A percentile compares a stretch with the other conserved stretches of the same genome.
phyloP scores from a whole-genome alignment of 2,113 vertebrate genomes.

The Piaya cayana region DNA sequence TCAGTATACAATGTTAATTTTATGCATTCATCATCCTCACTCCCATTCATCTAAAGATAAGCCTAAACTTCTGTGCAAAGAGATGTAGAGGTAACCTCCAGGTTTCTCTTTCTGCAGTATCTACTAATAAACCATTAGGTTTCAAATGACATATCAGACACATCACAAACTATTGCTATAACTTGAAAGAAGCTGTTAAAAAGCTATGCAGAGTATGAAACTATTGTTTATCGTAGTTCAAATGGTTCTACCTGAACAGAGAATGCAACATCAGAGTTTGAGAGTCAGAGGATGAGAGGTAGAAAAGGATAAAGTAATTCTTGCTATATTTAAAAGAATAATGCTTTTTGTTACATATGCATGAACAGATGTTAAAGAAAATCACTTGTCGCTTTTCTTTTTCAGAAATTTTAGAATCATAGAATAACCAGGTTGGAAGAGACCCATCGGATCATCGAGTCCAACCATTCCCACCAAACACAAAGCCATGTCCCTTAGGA shows the following conservation, averaged over 20 bases:
- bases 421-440: too few relatives aligned
- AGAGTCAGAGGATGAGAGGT: background rate
- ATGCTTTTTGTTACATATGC: background rate
- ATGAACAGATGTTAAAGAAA: background rate
- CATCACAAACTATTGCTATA: background rate
- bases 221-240: background rate
- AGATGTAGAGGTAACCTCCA: background rate
- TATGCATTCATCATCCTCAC: background rate
- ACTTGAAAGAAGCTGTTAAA: background rate
- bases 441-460: too few relatives aligned
- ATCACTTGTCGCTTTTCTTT: background rate
- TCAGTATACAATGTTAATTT: background rate
- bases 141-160: background rate
- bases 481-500: too few relatives aligned
- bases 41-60: background rate
- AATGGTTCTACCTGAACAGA: background rate
- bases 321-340: background rate
- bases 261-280: background rate
- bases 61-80: background rate
- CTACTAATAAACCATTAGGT: background rate
- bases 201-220: background rate
- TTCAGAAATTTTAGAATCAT: conserved; percentile 18
- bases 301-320: background rate
- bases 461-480: too few relatives aligned
- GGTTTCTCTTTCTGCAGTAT: background rate